Base-by-base conservation (phyloP, 2,113 vertebrate genomes). In the Platysteira castanea region DNA sequence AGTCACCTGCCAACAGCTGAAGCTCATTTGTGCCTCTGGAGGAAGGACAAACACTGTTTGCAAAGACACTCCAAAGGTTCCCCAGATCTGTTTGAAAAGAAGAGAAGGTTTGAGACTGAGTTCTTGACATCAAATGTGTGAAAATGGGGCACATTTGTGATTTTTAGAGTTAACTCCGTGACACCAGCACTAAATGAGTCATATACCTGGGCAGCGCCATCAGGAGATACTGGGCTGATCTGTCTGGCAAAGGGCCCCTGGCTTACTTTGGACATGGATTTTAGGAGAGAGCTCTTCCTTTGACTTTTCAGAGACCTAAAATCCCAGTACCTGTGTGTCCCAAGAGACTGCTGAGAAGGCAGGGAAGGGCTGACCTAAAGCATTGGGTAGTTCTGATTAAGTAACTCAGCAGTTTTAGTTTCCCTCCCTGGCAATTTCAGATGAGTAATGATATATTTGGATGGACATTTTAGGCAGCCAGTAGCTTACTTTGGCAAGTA, bases 231-330 rank as follows among this genome's bases (percentile, higher is more conserved):
- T 44, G 59, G 14, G 26, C 27, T 80, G 35, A 50, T 61, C 20
- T n/a, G 4, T 54, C 35, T 86, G 31, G 20, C 44, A 81, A 68
- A 75, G 31, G 47, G 10, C n/a, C 86, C 0, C 0, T 1, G 3
- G 37, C 18, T 60, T 84, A 57, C 28, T 71, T 52, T 70, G 73
- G 15, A 59, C 30, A 26, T 21, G 10, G 26, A 68, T 50, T 86
- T 30, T 41, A 12, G 35, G 37, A 83, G 21, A 77, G 35, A 79
- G 23, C 42, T 86, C 30, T 60, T 60, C 23, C 19, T 81, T 41
- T 69, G 26, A 65, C 28, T 67, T 80, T 57, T 80, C 64, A 35
- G 52, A 84, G 50, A 70, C 37, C 8, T 73, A 19, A 65, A 83
- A 77, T 84, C 56, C 39, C 67, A 57, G 12, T 6, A 22, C 13